Conservation (phyloP, 2,888 invertebrate genomes). For the Dascillus cervinus region DNA sequence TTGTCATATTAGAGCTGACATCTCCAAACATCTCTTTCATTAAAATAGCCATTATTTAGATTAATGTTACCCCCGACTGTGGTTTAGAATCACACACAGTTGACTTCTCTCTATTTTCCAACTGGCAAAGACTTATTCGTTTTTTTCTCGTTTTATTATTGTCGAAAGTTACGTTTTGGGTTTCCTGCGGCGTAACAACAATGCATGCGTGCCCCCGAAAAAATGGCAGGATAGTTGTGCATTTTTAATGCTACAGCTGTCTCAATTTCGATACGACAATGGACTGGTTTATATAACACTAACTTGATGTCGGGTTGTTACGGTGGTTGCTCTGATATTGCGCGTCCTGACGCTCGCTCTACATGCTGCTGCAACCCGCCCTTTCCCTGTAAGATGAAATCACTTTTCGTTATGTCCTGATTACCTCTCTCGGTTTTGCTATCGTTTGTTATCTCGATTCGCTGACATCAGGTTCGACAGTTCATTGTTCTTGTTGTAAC, state of each 20-base stretch:
- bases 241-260: conserved; percentile 38
- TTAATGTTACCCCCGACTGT: conserved; percentile 43
- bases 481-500: conserved; percentile 42
- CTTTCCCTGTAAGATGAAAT: conserved; percentile 44
- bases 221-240: conserved; percentile 26
- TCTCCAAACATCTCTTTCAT: conserved; percentile 45
- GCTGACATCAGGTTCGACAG: conserved; percentile 44
- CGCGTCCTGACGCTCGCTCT: conserved; percentile 26
- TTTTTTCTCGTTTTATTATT: conserved; percentile 34
- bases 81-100: conserved; percentile 42
- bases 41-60: conserved; percentile 44
- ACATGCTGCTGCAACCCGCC: conserved; percentile 39
- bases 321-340: conserved; percentile 17
- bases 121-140: conserved; percentile 34
- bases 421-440: conserved; percentile 37
- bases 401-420: conserved; percentile 34
- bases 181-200: conserved; percentile 31
- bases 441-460: conserved; percentile 41
- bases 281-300: conserved; percentile 13
- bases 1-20: conserved; percentile 45
- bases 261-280: conserved; percentile 31
- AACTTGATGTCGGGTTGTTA: conserved; percentile 16
- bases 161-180: conserved; percentile 34
- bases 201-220: conserved; percentile 23
- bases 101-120: conserved; percentile 36